A percentile compares a stretch with the other conserved stretches of the same genome.
Evolutionary conservation across 2,888 invertebrate genomes (phyloP).

Genomic region (Lobophora halterata): DNA sequence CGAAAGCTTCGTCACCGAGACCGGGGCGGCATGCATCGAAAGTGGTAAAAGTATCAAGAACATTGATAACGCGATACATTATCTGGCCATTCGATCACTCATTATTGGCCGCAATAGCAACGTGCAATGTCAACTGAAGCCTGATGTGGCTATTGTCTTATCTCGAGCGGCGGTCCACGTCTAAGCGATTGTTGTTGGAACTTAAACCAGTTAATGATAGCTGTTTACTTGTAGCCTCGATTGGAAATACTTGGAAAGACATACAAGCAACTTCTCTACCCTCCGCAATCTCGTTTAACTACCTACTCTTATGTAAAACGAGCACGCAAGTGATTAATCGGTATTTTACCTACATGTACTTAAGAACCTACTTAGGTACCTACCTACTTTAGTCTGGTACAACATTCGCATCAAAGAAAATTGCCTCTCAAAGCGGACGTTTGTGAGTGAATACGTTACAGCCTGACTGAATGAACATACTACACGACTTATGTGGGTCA

Average conservation of each 20-base stretch:
- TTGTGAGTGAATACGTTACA: constrained; percentile 33
- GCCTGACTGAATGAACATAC: constrained; percentile 41
- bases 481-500: constrained; percentile 48
- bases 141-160: constrained; percentile 64
- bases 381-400: constrained; percentile 1
- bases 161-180: constrained; percentile 37
- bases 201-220: constrained; percentile 8
- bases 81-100: constrained; percentile 60
- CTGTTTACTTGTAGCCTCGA: constrained; percentile 11
- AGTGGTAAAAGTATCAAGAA: constrained; percentile 49
- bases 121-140: constrained; percentile 53
- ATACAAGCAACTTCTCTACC: constrained; percentile 13
- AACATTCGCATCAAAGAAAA: constrained; percentile 17
- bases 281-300: constrained; percentile 1
- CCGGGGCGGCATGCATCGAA: constrained; percentile 32
- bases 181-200: constrained; percentile 8
- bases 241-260: constrained; percentile 11
- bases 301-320: too few relatives aligned
- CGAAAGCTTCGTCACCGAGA: constrained; percentile 61
- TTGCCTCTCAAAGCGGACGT: constrained; percentile 26
- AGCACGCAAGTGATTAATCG: too few relatives aligned
- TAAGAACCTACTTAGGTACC: too few relatives aligned
- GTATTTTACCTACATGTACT: not conserved
- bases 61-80: constrained; percentile 64
- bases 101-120: constrained; percentile 47